Evolutionary conservation across 2,113 vertebrate genomes (phyloP), one percentile per base, ranked within the genome.

Genomic region (Pionites leucogaster): DNA sequence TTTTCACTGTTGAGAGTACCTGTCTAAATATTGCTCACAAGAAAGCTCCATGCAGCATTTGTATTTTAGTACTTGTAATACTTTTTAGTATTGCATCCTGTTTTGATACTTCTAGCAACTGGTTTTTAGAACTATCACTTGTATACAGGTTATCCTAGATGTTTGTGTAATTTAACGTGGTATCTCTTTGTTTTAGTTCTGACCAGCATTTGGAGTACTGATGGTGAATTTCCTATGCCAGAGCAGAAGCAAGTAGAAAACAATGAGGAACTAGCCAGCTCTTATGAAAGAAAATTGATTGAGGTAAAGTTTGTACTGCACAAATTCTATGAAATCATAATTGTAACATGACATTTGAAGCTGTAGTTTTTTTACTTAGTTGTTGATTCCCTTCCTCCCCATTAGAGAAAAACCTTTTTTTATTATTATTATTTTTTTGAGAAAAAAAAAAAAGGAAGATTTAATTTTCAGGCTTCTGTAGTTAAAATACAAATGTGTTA

Each of bases 271-370:
- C 97, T 99, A 19, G 99, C 99, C 7, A 98, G 98, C 95, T 99
- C 98, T 92, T 99, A 99, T 0, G 99, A 99, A 94, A 98, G 99
- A 57, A 99, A 99, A 95, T 98, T 99, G 86, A 99, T 99, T 6
- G 99, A 99, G 99, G 99, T 99, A 98, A 98, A 93, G 63, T 74
- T 42, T 72, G 13, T 82, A 24, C 57, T 77, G 28, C 49, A 44
- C 12, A 68, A 24, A 86, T 46, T 42, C 83, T 86, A 14, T 52
- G 33, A 25, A 47, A 39, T 79, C 0, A 1, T 33, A 87, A 37
- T 44, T 65, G 27, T 70, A 80, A 53, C 2, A 3, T 13, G 62
- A 46, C 12, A 4, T 44, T 88, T 69, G 59, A 83, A 80, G 33
- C 16, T 60, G 29, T 60, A 49, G 16, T 63, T 86, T 78, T 28